phyloP scores from a whole-genome alignment of 2,797 vertebrate genomes.

The Lagorchestes hirsutus region DNA sequence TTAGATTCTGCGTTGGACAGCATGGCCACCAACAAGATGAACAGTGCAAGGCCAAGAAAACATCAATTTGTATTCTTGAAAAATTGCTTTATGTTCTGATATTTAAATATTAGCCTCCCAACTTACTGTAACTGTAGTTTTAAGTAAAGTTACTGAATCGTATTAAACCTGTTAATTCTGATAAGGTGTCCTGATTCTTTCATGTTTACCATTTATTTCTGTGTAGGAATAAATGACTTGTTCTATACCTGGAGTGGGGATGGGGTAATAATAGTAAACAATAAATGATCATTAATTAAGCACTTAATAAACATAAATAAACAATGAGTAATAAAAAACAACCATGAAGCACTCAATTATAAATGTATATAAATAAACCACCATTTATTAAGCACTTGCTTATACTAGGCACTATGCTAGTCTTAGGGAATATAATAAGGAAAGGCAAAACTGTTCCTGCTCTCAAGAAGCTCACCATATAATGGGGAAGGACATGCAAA shows the following conservation, averaged over 20 bases:
- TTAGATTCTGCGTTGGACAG: background rate
- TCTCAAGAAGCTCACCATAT: background rate
- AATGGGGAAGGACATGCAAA: background rate
- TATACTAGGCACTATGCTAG: background rate
- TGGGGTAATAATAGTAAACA: background rate
- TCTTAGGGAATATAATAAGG: background rate
- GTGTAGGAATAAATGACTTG: background rate
- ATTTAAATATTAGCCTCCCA: conserved; percentile 3
- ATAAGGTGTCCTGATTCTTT: background rate
- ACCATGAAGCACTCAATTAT: too few species aligned
- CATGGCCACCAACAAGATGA: background rate
- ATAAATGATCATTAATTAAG: background rate
- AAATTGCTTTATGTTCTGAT: background rate
- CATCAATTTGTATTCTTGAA: background rate
- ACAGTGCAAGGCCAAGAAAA: background rate
- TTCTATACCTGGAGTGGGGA: background rate
- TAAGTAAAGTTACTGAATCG: background rate
- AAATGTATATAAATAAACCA: background rate
- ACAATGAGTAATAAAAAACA: too few species aligned
- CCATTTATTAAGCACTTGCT: background rate
- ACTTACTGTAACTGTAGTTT: background rate
- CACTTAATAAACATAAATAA: too few species aligned
- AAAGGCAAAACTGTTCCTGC: background rate
- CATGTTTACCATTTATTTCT: background rate
- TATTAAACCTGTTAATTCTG: background rate